Base-by-base conservation (phyloP, 2,113 vertebrate species). In the Chaetops frenatus region DNA sequence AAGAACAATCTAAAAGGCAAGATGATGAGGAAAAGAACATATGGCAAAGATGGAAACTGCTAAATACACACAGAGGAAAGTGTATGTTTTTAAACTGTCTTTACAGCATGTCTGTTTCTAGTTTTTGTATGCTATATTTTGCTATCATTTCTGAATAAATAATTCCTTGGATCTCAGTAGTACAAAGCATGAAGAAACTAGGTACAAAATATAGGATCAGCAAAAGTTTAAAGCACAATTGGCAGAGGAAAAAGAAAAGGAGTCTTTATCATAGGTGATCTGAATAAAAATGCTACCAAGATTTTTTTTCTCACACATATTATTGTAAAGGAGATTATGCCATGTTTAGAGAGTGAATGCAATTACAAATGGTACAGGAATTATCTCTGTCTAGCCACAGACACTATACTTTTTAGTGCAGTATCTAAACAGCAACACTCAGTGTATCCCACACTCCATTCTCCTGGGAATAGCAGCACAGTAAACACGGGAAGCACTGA, bases 1-100 rank as follows among this genome's bases (percentile, higher is more conserved):
- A 95, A 96, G 94, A 94, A 96, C 74, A 86, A 96, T 96, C 88
- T 81, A 92, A 97, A 96, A 93, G 85, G 76, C 94, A 97, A 96
- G 92, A 94, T 94, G 80, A 93, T 80, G 79, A 96, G 35, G 83
- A 76, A 77, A 90, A 90, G 66, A 96, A 90, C 95, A 97, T 95
- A 96, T 95, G 96, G 94, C 82, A 65, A 90, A 86, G 67, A 90
- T 24, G 17, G 86, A 86, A 95, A 93, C 81, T 92, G 93, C 86
- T 94, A 97, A 95, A 95, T 87, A 96, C 92, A 96, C 95, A 94
- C 74, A 92, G 85, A 93, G 81, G 88, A 83, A 83, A 95, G 92
- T 81, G 10, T 90, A 91, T 89, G 81, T 25, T 92, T 94, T 86
- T 40, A n/a, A 95, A 56, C 16, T 1, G 0, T 62, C 81, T 93